Evolutionary conservation across 2,797 vertebrate genomes (phyloP), one percentile per base, ranked within the genome.

Genomic region (Valencia hispanica): DNA sequence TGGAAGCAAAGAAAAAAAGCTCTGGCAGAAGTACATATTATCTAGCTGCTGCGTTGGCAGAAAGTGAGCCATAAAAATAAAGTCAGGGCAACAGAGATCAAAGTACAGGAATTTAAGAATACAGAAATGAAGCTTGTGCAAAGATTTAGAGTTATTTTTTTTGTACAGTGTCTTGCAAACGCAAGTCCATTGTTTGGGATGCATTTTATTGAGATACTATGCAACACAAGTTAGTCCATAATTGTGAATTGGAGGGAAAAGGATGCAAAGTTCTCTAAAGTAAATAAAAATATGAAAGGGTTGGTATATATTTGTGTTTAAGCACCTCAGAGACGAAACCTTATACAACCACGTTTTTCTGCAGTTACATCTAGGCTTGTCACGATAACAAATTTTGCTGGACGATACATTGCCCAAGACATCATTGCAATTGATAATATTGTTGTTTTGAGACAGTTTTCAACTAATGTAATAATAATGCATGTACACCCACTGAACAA

Each of bases 1-100:
- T 34, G 79, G 48, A 18, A 39, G 70, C 72, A 82, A n/a, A 79
- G 73, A 85, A 82, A 91, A 90, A 76, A 83, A 77, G 77, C 69
- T 17, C 2, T 53, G 66, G 43, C 79, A 71, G 5, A 78, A 73
- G 73, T n/a, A 50, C 30, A 68, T 39, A 18, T 66, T 7, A 27
- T 70, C 5, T 39, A 61, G 43, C 48, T 79, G 65, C 79, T 74
- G 65, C 53, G 27, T 45, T 74, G 39, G 76, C 70, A 75, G 66
- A 77, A 71, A 65, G 69, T 18, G 39, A 71, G 68, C 36, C 2
- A 70, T 70, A 79, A 81, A 74, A 47, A 45, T 12, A n/a, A 45
- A n/a, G 14, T 45, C 65, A 27, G 65, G 25, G 39, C 2, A 30
- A 41, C 22, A n/a, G 32, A 61, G 63, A 27, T 43, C 41, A 68